Evolutionary conservation across 1,140 invertebrate species (phyloP), one percentile per base, ranked within the genome.

Genomic region (Augochlora pura): DNA sequence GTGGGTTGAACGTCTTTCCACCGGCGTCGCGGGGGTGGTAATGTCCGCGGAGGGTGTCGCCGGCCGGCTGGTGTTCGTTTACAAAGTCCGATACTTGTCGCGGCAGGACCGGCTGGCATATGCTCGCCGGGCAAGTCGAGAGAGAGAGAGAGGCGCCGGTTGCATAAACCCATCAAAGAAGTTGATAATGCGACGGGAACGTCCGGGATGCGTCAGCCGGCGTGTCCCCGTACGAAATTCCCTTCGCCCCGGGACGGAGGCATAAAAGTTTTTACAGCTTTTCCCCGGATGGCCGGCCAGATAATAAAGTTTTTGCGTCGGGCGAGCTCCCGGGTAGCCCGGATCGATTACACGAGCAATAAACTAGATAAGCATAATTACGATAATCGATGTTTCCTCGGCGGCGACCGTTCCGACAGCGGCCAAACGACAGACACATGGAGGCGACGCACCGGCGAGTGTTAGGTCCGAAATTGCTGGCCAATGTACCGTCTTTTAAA

Each of bases 291-390:
- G 32, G 49, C 66, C 74, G 27, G 1, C 27, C 27, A 54, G 46
- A 42, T 79, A 23, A 62, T 57, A 74, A 83, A 39, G 64, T 83
- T 66, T 66, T 59, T 39, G 38, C 63, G 62, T 57, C 65, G 78
- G 82, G 66, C 21, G 38, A 63, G 65, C 46, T 75, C 66, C 16
- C 7, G 27, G 39, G 64, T 76, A 84, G 23, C 69, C 69, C 60
- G 49, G 74, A 49, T 75, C 77, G 82, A 80, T 75, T 71, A 67
- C 66, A 71, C 76, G 66, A 70, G 62, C 77, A 80, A 79, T 85
- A 84, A 85, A 80, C 68, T 72, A 85, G 83, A 85, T 84, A 85
- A 84, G 71, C 71, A 79, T 84, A 85, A 85, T 85, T 85, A 85
- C 83, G 67, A 77, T 80, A 80, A 85, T 85, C 82, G 83, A 85